Conservation (phyloP, 2,797 vertebrate species). For the Coilia nasus region DNA sequence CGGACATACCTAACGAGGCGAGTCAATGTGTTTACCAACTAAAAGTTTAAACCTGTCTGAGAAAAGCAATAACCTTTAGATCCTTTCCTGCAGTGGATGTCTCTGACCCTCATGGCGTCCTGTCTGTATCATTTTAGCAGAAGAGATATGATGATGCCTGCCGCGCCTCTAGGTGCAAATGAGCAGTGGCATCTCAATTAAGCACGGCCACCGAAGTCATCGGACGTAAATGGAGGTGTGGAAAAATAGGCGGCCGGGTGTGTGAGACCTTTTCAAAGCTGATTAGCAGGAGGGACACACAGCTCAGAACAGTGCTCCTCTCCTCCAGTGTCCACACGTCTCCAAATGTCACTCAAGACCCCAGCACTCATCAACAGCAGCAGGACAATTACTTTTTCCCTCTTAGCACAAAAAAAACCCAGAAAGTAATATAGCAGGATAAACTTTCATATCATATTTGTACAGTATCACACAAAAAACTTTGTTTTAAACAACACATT, state of each 20-base stretch:
- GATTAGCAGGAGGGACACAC: constrained; percentile 44
- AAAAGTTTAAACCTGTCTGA: constrained; percentile 26
- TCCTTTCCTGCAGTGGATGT: neutral
- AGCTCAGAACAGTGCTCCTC: constrained; percentile 37
- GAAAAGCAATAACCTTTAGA: constrained; percentile 30
- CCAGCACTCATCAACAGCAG: constrained; percentile 27
- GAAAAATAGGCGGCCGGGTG: constrained; percentile 33
- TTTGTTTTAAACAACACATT: neutral
- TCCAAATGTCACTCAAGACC: constrained; percentile 47
- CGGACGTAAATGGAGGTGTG: constrained; percentile 25
- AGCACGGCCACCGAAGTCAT: constrained; percentile 42
- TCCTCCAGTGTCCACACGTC: constrained; percentile 23
- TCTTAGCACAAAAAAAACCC: neutral
- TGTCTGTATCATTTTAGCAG: constrained; percentile 49
- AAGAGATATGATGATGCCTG: constrained; percentile 44
- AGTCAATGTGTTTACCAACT: constrained; percentile 1
- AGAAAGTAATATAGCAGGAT: neutral
- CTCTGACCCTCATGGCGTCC: constrained; percentile 42
- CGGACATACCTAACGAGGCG: neutral
- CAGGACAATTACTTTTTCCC: neutral
- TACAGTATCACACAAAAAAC: neutral
- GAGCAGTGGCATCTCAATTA: constrained; percentile 57
- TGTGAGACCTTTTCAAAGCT: constrained; percentile 56
- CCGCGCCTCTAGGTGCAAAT: constrained; percentile 46
- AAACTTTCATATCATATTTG: neutral